Evolutionary conservation across 2,888 invertebrate genomes (phyloP).

Genomic region (Hylaea fasciaria): DNA sequence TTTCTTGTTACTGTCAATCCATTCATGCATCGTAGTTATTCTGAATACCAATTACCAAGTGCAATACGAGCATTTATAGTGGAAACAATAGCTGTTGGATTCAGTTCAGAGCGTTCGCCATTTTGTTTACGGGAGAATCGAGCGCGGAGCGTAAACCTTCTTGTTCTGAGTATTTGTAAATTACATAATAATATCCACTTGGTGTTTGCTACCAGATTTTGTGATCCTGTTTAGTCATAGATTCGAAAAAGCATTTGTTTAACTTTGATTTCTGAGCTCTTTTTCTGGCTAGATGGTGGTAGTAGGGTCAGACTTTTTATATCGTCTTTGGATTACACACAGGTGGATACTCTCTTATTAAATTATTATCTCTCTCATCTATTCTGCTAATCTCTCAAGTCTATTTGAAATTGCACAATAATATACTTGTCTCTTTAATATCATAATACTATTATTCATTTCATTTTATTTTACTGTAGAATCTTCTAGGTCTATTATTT

Average conservation of each 20-base stretch:
- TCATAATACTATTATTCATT: neutral
- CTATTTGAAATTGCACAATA: too few relatives aligned
- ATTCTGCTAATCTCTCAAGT: too few relatives aligned
- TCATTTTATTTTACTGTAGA: too few relatives aligned
- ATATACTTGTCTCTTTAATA: neutral
- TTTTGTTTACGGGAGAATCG: constrained; percentile 24
- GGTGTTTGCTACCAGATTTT: constrained; percentile 1
- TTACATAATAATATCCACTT: neutral
- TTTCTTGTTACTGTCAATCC: constrained; percentile 53
- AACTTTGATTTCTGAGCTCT: too few relatives aligned
- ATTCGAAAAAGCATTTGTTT: too few relatives aligned
- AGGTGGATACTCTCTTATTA: too few relatives aligned
- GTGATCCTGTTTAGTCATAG: neutral
- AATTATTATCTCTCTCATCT: too few relatives aligned
- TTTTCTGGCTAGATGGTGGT: too few relatives aligned
- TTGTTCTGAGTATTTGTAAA: constrained; percentile 13
- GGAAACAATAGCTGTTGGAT: constrained; percentile 25
- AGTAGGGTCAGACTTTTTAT: too few relatives aligned
- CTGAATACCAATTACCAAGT: constrained; percentile 42
- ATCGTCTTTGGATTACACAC: too few relatives aligned
- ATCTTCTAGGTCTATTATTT: neutral
- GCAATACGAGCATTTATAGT: constrained; percentile 32
- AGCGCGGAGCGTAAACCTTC: constrained; percentile 11
- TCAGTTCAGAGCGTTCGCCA: constrained; percentile 19
- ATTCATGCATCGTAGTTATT: constrained; percentile 45